Evolutionary conservation across 2,113 vertebrate species (phyloP).

Genomic region (Tragulus kanchil): DNA sequence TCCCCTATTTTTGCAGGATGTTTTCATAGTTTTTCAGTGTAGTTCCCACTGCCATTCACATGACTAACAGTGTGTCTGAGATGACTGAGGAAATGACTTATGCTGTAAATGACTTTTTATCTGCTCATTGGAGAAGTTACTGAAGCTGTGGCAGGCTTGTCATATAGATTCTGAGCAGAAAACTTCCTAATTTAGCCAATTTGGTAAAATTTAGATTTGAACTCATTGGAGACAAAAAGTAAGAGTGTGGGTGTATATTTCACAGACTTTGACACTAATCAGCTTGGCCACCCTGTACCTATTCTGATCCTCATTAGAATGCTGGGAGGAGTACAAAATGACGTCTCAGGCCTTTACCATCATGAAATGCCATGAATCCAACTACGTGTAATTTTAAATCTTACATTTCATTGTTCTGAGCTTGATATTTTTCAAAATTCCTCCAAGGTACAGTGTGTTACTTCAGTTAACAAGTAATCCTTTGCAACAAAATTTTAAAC

Average conservation of each 20-base stretch:
- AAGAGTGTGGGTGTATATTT: neutral
- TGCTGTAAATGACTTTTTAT: slow-evolving; percentile 45
- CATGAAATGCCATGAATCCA: slow-evolving; percentile 1
- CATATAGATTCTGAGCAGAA: slow-evolving; percentile 31
- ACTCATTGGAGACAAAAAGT: neutral
- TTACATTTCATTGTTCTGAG: slow-evolving; percentile 27
- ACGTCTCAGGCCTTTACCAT: neutral
- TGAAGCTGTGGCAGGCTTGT: neutral
- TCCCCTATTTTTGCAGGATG: slow-evolving; percentile 62
- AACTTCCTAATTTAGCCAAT: slow-evolving; percentile 34
- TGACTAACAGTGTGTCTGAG: slow-evolving; percentile 60
- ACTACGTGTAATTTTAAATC: neutral
- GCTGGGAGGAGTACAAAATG: neutral
- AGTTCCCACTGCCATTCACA: slow-evolving; percentile 67
- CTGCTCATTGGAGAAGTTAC: slow-evolving; percentile 34
- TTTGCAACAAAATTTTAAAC: slow-evolving; percentile 42
- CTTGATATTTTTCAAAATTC: slow-evolving; percentile 40
- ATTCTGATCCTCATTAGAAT: neutral
- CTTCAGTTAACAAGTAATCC: slow-evolving; percentile 29
- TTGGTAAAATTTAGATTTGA: slow-evolving; percentile 52
- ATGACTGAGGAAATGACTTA: slow-evolving; percentile 50
- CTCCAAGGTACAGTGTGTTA: neutral
- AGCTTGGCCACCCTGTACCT: neutral
- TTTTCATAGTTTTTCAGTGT: slow-evolving; percentile 69
- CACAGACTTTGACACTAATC: neutral